Base-by-base conservation (phyloP, 2,113 vertebrate species). In the Chlamydotis undulata region DNA sequence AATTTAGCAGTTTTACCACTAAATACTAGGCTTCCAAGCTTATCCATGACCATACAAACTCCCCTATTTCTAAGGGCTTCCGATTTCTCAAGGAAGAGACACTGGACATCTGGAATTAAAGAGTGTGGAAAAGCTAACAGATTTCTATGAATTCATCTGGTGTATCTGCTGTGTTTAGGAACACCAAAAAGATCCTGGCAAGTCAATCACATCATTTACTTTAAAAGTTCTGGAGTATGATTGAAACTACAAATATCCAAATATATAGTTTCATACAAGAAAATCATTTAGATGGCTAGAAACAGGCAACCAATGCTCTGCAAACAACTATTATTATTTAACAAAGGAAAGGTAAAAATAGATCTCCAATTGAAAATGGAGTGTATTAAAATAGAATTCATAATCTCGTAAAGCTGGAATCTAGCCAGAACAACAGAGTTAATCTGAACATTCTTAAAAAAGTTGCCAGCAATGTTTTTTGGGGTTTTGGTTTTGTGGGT, bases 291-390 rank as follows among this genome's bases (percentile, higher is more conserved):
- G 61, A 87, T n/a, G n/a, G 49, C 33, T 33, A 56, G 41, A 60
- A 92, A 74, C 37, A 55, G 7, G 26, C 61, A 79, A n/a, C 52
- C 6, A 3, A 16, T 25, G 69, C 47, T 49, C 69, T 75, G 76
- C 83, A 64, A 95, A 75, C 43, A 45, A n/a, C 16, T 4, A 19
- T 16, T 13, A 65, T 65, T 74, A 68, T 55, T 76, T 29, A 79
- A 95, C 69, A 85, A 87, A 91, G 78, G 74, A 43, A 67, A 91
- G 57, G 81, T 74, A 96, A 84, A 95, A 97, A 89, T 80, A 95
- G 49, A 84, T 22, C 49, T 65, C 41, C 57, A 87, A 39, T 4
- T 33, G 83, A 65, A 90, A 94, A 57, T 15, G 1, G 2, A 60
- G 61, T 1, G 28, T 70, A 75, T 81, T 75, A 52, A 96, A 96